Percentiles rank a stretch among this genome's conserved stretches.
Evolutionary conservation across 2,797 vertebrate species (phyloP).

Genomic region (Falco biarmicus): DNA sequence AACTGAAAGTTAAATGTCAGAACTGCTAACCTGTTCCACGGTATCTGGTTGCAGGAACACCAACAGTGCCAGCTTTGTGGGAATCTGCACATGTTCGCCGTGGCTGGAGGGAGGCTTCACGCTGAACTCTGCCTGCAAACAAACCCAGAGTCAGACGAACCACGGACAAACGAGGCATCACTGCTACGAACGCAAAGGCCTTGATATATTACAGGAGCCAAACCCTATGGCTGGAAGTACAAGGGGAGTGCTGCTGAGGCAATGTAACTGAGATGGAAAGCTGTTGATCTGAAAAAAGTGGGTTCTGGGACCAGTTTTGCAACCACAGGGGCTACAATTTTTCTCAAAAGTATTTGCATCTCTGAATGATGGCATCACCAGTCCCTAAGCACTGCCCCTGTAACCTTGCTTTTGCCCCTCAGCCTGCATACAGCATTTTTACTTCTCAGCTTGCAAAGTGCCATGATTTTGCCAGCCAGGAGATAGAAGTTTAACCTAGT

Average conservation of each 20-base stretch:
- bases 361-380: not conserved
- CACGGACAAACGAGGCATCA: fast-evolving
- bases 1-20: not conserved
- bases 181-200: not conserved
- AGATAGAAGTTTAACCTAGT: fast-evolving
- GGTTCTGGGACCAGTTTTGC: not conserved
- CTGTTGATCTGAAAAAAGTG: fast-evolving
- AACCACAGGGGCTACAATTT: not conserved
- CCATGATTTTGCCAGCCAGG: fast-evolving
- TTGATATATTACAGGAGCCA: not conserved
- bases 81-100: not conserved
- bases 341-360: fast-evolving
- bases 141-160: not conserved
- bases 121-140: not conserved
- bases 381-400: not conserved
- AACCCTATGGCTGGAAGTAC: not conserved
- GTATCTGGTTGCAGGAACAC: not conserved
- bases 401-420: not conserved
- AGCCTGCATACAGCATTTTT: not conserved
- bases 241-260: not conserved
- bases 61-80: not conserved
- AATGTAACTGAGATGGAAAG: not conserved
- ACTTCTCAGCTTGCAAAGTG: not conserved
- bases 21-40: not conserved
- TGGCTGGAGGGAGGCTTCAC: not conserved